Evolutionary conservation across 2,113 vertebrate species (phyloP), one percentile per base, ranked within the genome.

Genomic region (Alligator mississippiensis): DNA sequence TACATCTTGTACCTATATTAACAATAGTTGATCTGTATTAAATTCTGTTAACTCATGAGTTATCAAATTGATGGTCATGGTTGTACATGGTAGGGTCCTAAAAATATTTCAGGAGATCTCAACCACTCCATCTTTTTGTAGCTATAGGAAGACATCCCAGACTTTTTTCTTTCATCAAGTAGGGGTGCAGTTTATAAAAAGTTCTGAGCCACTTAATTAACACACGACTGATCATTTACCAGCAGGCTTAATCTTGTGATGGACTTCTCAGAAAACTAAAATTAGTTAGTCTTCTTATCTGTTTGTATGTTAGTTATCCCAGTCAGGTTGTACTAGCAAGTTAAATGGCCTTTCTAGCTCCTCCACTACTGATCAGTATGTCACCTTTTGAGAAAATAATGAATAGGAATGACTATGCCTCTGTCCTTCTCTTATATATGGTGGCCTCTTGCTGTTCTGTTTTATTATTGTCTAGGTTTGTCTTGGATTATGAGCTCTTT

Each of bases 91-190:
- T 0, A 38, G 62, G 15, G 54, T 87, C 92, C 78, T 89, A 79
- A 88, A 92, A 79, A 95, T 62, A 82, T n/a, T 93, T 92, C 47
- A 47, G 82, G 11, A 80, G 83, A 62, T 81, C 88, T 94, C 34
- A 72, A 21, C 8, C 82, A 22, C 80, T 72, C 16, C 68, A 72
- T 11, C 30, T 66, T 86, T 10, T 84, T 95, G 84, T 94, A 77
- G 24, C 34, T 89, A 75, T 25, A 34, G 88, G 68, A 75, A 90
- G 58, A 2, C 2, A 10, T 88, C 14, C 22, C 34, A 95, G 27
- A 82, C 84, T 30, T 82, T 95, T 82, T 94, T 80, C 10, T 84
- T 86, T 66, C 84, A 55, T 82, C 81, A 87, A 78, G 54, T 62
- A 75, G 61, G 75, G 68, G 90, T 89, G 84, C 17, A 59, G 17